Base-by-base conservation (phyloP, 2,888 invertebrate species). In the Omphaloscelis lunosa region DNA sequence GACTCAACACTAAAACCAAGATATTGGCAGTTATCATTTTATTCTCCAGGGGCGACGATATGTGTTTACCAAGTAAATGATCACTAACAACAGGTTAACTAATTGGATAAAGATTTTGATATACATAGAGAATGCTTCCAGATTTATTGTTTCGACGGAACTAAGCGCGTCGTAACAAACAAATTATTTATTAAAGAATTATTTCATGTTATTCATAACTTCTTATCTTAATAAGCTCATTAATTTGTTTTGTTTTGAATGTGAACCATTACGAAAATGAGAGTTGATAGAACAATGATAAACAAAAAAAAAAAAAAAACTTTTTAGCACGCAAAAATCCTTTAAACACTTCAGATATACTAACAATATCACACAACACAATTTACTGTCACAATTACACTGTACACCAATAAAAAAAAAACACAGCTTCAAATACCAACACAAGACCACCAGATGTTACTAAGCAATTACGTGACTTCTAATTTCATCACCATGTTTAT, bases 401-500 rank as follows among this genome's bases (percentile, higher is more conserved):
- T 72, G 53, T 23, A 51, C 0, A 39, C 15, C 56, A 82, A 62
- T 45, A 82, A 66, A 80, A 75, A 80, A 75, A 70, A 39, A 17
- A 58, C 39, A 72, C 61, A 72, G 41, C 39, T 27, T 27, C 11
- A 29, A 78, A 39, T 17, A 48, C 41, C 7, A 12, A 34, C 59
- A 12, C 41, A 61, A 63, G 39, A 77, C 53, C 41, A 59, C 17
- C 61, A 72, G 41, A 78, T 67, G 80, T 81, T 72, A 78, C 58
- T 2, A 68, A 53, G 39, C n/a, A 83, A 69, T 73, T 61, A 79
- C 73, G 68, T 17, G 51, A 59, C 75, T 70, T 75, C 80, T 70
- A 75, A 67, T 67, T 75, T 67, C 80, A 86, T 86, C 82, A 80
- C 34, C 20, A 56, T 62, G 80, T 82, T 79, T 75, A 67, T 75